These are phyloP conservation scores for Herminia tarsipennalis DNA, from an alignment of 2,888 invertebrate genomes.

Conservation along the genomic window DNA sequence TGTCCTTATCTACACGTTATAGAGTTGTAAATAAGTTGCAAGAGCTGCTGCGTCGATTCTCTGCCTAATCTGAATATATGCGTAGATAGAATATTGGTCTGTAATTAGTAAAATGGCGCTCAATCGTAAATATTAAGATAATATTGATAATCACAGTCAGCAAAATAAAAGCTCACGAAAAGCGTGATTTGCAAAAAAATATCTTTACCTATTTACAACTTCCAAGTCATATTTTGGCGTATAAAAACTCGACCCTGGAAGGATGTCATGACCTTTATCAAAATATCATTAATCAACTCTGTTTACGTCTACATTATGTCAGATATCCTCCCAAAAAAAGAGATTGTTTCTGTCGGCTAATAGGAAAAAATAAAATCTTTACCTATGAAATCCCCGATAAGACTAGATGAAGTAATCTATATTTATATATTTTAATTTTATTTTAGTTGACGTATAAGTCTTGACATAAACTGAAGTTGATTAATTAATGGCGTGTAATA, in stretches of 20 bases:
- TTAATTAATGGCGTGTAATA: too few relatives aligned
- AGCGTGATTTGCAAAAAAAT: conserved; percentile 9
- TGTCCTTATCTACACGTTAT: too few relatives aligned
- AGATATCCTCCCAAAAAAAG: conserved; percentile 19
- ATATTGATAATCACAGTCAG: not conserved
- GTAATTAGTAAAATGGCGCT: not conserved
- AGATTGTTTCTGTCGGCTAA: conserved; percentile 23
- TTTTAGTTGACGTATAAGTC: not conserved
- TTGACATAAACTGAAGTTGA: not conserved
- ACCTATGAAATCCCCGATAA: conserved; percentile 7
- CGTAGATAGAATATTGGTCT: too few relatives aligned
- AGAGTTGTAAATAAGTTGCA: too few relatives aligned
- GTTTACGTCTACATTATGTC: conserved; percentile 34
- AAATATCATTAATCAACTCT: conserved; percentile 36
- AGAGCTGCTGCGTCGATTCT: too few relatives aligned
- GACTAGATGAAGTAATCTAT: not conserved
- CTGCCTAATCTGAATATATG: too few relatives aligned
- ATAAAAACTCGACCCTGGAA: conserved; percentile 10
- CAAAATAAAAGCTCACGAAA: conserved; percentile 4
- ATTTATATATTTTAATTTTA: too few relatives aligned
- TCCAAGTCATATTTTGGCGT: conserved; percentile 4
- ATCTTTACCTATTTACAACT: conserved; percentile 8
- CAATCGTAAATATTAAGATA: not conserved
- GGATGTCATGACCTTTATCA: conserved; percentile 28
- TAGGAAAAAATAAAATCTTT: conserved; percentile 2